A percentile compares a stretch with the other conserved stretches of the same genome.
These are phyloP conservation scores for Euglossa dilemma DNA, from an alignment of 1,140 invertebrate species.

Conservation along the genomic window DNA sequence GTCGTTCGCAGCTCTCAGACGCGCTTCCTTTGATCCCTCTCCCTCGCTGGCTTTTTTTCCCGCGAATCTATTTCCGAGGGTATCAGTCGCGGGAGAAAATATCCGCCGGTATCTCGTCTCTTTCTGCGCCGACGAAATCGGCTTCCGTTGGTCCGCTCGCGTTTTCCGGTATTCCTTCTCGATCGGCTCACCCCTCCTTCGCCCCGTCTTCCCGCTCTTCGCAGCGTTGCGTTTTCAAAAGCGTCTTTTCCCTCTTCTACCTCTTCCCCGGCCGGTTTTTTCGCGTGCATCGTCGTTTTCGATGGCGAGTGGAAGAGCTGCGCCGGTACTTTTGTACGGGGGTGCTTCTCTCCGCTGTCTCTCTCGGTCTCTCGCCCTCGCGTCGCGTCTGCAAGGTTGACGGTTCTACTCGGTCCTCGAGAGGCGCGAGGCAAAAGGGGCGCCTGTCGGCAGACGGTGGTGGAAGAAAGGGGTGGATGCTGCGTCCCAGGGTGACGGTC, in stretches of 20 bases:
- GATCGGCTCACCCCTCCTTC: conserved; percentile 35
- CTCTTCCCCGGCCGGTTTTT: neutral
- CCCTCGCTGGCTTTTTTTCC: neutral
- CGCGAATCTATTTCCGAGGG: conserved; percentile 38
- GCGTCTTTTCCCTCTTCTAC: neutral
- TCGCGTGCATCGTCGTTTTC: conserved; percentile 13
- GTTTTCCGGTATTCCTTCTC: conserved; percentile 23
- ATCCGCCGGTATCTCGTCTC: conserved; percentile 17
- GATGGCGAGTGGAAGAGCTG: conserved; percentile 20
- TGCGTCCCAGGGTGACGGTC: conserved; percentile 70
- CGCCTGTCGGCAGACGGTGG: neutral
- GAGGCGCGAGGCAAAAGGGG: conserved; percentile 2
- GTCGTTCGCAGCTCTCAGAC: conserved; percentile 9
- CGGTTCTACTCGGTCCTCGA: conserved; percentile 15
- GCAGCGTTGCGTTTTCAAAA: neutral
- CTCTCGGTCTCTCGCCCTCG: neutral
- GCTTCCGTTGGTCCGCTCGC: conserved; percentile 31
- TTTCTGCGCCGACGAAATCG: conserved; percentile 18
- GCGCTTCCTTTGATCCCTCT: conserved; percentile 34
- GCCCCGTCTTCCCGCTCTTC: neutral
- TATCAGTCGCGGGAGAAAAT: conserved; percentile 42
- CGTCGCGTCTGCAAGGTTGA: conserved; percentile 3
- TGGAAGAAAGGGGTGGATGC: conserved; percentile 8
- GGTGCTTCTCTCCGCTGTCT: neutral
- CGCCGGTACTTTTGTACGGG: conserved; percentile 23